A percentile compares a stretch with the other conserved stretches of the same genome.
These are phyloP conservation scores for Hydrophis major DNA, from an alignment of 2,797 vertebrate genomes.

Conservation along the genomic window DNA sequence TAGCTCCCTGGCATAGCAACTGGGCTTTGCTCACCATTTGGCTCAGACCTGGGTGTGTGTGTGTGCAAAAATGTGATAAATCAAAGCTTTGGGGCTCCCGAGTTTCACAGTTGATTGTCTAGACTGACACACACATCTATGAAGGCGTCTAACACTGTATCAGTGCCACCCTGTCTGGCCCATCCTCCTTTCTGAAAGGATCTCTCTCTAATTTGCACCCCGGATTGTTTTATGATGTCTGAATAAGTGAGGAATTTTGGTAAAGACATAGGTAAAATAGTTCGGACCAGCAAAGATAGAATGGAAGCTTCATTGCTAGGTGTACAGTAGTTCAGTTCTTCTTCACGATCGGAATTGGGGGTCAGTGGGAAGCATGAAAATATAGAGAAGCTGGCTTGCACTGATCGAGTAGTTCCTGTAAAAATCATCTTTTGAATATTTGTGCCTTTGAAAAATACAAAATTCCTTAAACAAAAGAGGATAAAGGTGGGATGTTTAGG, in stretches of 20 bases:
- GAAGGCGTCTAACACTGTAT: background rate
- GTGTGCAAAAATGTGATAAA: slow-evolving; percentile 23
- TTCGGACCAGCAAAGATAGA: background rate
- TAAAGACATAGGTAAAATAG: background rate
- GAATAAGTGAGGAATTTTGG: background rate
- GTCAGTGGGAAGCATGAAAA: background rate
- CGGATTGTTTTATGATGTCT: background rate
- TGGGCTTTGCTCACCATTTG: slow-evolving; percentile 11
- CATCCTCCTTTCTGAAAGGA: background rate
- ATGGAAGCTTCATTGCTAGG: background rate
- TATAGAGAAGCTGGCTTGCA: background rate
- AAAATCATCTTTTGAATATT: background rate
- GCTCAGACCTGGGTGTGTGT: background rate
- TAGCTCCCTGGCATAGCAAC: background rate
- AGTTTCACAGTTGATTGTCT: slow-evolving; percentile 3
- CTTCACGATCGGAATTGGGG: background rate
- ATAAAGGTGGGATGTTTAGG: background rate
- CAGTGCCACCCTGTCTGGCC: background rate
- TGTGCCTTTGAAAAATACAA: background rate
- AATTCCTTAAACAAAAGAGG: background rate
- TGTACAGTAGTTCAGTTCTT: background rate
- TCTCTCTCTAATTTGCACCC: background rate
- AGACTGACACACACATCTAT: background rate
- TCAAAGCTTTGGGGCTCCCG: slow-evolving; percentile 13
- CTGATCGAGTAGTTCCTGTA: too few relatives aligned